Evolutionary conservation across 2,113 vertebrate genomes (phyloP), one percentile per base, ranked within the genome.

Genomic region (Sinocyclocheilus anophthalmus): DNA sequence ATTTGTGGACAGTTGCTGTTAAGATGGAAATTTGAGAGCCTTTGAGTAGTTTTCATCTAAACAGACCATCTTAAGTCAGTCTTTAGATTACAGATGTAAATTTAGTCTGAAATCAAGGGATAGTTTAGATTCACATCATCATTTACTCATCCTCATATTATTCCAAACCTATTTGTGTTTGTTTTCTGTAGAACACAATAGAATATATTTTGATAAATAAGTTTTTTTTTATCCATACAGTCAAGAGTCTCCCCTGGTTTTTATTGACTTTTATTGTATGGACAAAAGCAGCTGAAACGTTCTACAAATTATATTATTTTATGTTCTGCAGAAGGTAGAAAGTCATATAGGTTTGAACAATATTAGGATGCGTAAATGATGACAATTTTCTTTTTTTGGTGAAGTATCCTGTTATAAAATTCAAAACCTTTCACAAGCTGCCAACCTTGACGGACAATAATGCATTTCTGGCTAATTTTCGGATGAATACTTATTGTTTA

Each of bases 401-500:
- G 24, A 26, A 65, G 11, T 70, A 0, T 37, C 69, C 30, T 10
- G 42, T 57, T 11, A 22, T 39, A 55, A 53, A 33, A 20, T 42
- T 42, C 20, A 8, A 42, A 57, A 26, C 48, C 55, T 55, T 1
- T 77, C 33, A 63, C 22, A 39, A 30, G 80, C 57, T 86, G 69
- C 76, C 85, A 80, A 81, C 24, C 45, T 63, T 59, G 59, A 45
- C 11, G 70, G 70, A 77, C 24, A 16, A 14, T 76, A 65, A 24
- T 59, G 12, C 50, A 9, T 37, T n/a, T 70, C 76, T 81, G 69
- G 83, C 72, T 69, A 30, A 73, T 80, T 14, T 77, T 50, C 12
- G 53, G 78, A 48, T 72, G 76, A 78, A 22, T 59, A 26, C 67
- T 48, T 3, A 48, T 33, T 42, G 45, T 73, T 76, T 72, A 24